Base-by-base conservation (phyloP, 2,113 vertebrate species). In the Trinectes maculatus region DNA sequence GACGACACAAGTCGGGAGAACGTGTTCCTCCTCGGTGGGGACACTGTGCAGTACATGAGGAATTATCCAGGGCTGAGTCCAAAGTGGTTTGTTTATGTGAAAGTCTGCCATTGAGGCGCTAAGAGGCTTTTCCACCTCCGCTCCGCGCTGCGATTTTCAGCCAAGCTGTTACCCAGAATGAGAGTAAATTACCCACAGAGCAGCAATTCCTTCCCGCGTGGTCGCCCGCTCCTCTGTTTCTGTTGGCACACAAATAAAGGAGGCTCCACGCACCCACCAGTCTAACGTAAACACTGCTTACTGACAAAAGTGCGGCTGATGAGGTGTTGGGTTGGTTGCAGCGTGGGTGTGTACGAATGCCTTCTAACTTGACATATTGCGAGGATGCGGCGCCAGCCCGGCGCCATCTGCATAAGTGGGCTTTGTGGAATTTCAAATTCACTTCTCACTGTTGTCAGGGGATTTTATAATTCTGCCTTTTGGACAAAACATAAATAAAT, bases 181-280 rank as follows among this genome's bases (percentile, higher is more conserved):
- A 71, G 64, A 77, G 78, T 31, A 79, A 87, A 88, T 88, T 74
- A 88, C 39, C 59, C 70, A 68, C 66, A 62, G 61, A 49, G 63
- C 59, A 75, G 69, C 40, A 11, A 59, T 36, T 70, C 64, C 44
- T 74, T 60, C 63, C 61, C 43, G 18, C 26, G 10, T 13, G 53
- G 76, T 40, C 44, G 65, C 44, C 54, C 47, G 15, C 67, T 76
- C 60, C 51, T 70, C 53, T 49, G 83, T 80, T 89, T 82, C 74
- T 82, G 77, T 73, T 85, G 78, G 62, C 71, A 68, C 18, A 15
- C 63, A 56, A 69, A 77, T 54, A 68, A 86, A 83, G 63, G 39
- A 77, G 53, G 37, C 56, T 64, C 47, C 10, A 7, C 58, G 84
- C 84, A 44, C 64, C 71, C 77, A 80, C 76, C 48, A 22, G 71